These are phyloP conservation scores for Pogonomyrmex californicus DNA, from an alignment of 1,140 invertebrate genomes.

Conservation along the genomic window DNA sequence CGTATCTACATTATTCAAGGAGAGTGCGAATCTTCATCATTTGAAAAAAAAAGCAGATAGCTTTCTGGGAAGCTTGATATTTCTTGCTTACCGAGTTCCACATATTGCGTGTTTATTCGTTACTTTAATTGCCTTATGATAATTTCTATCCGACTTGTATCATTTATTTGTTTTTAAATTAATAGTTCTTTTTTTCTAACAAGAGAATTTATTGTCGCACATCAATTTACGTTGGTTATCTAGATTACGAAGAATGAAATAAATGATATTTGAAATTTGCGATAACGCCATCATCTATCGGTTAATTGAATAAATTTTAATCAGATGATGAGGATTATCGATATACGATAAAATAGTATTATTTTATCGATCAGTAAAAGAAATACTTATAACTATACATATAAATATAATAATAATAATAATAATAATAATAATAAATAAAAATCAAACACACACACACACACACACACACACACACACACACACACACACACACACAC, in stretches of 20 bases:
- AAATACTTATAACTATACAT: not conserved
- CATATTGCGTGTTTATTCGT: not conserved
- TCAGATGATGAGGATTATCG: not conserved
- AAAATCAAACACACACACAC: no score
- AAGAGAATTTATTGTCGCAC: not conserved
- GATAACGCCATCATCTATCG: not conserved
- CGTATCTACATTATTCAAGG: slow-evolving; percentile 13
- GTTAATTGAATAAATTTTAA: not conserved
- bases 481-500: no score
- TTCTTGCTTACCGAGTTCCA: slow-evolving; percentile 5
- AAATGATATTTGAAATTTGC: not conserved
- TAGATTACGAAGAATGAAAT: not conserved
- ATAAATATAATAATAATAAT: not conserved
- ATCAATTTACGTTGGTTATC: not conserved
- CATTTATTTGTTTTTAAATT: not conserved
- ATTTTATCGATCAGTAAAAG: not conserved
- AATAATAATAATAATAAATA: not conserved
- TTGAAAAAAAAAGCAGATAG: slow-evolving; percentile 27
- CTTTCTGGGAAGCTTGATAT: slow-evolving; percentile 29
- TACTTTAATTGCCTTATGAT: not conserved
- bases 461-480: no score
- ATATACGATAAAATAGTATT: not conserved
- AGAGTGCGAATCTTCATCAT: not conserved
- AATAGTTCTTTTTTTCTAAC: not conserved
- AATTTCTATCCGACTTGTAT: not conserved